These are phyloP conservation scores for Caradrina kadenii DNA, from an alignment of 2,888 invertebrate genomes.

Conservation along the genomic window DNA sequence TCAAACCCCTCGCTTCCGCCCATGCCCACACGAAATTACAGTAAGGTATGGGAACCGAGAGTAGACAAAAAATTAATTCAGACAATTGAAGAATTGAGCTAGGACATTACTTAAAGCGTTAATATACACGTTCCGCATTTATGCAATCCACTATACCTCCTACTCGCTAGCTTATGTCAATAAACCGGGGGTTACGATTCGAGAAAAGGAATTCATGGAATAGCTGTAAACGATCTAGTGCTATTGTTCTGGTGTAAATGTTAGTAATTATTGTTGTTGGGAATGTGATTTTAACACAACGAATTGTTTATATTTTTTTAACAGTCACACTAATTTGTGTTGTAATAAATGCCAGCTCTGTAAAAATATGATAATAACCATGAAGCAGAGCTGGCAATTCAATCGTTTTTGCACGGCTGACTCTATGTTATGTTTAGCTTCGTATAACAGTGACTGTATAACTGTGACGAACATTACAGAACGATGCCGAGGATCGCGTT, in stretches of 20 bases:
- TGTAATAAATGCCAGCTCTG: constrained; percentile 14
- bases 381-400: constrained; percentile 20
- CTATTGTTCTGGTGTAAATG: constrained; percentile 23
- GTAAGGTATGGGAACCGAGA: constrained; percentile 82
- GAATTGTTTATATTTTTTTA: constrained; percentile 19
- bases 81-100: constrained; percentile 48
- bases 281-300: constrained; percentile 19
- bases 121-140: constrained; percentile 38
- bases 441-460: constrained; percentile 34
- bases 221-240: constrained; percentile 27
- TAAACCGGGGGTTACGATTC: constrained; percentile 39
- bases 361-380: constrained; percentile 42
- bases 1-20: constrained; percentile 87
- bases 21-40: constrained; percentile 76
- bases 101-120: constrained; percentile 48
- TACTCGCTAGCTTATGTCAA: constrained; percentile 52
- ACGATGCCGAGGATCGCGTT: constrained; percentile 95
- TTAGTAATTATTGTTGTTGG: constrained; percentile 12
- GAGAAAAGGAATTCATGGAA: constrained; percentile 34
- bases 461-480: constrained; percentile 82
- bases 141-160: constrained; percentile 50
- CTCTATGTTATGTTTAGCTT: constrained; percentile 10
- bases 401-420: constrained; percentile 33
- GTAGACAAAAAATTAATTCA: constrained; percentile 46
- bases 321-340: constrained; percentile 29